A percentile compares a stretch with the other conserved stretches of the same genome.
Conservation (phyloP, 2,113 vertebrate genomes). For the Nesoenas mayeri region DNA sequence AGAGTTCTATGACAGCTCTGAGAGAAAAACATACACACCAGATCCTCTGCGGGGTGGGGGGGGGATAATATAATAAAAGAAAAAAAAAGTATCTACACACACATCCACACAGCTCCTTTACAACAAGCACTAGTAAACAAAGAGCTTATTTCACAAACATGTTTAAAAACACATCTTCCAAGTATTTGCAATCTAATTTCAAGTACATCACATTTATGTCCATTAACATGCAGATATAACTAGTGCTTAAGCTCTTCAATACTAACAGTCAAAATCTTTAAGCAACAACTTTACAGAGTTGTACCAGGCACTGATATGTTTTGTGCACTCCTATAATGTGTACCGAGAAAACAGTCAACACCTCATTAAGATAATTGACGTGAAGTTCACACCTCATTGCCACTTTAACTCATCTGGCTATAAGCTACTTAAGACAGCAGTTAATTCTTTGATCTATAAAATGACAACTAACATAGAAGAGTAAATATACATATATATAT, state of each 20-base stretch:
- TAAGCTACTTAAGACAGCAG: not conserved
- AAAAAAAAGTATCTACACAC: not conserved
- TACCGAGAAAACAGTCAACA: conserved; percentile 30
- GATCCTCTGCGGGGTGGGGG: not conserved
- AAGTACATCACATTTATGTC: not conserved
- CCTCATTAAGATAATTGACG: conserved; percentile 38
- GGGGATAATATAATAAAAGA: not conserved
- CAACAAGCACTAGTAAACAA: not conserved
- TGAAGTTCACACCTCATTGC: conserved; percentile 34
- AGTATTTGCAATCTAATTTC: not conserved
- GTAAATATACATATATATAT: not conserved
- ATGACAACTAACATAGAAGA: not conserved
- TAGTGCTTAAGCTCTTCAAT: not conserved
- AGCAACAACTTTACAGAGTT: not conserved
- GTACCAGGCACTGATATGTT: not conserved
- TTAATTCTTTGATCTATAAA: not conserved
- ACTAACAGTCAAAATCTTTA: not conserved
- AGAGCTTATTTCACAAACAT: not conserved
- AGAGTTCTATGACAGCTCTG: not conserved
- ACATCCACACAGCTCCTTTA: not conserved
- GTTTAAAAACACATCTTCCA: not conserved
- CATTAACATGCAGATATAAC: not conserved
- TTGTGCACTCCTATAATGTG: not conserved
- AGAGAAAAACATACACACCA: not conserved
- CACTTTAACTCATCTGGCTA: conserved; percentile 18